phyloP scores from a whole-genome alignment of 2,113 vertebrate species.

The Amphiprion percula region DNA sequence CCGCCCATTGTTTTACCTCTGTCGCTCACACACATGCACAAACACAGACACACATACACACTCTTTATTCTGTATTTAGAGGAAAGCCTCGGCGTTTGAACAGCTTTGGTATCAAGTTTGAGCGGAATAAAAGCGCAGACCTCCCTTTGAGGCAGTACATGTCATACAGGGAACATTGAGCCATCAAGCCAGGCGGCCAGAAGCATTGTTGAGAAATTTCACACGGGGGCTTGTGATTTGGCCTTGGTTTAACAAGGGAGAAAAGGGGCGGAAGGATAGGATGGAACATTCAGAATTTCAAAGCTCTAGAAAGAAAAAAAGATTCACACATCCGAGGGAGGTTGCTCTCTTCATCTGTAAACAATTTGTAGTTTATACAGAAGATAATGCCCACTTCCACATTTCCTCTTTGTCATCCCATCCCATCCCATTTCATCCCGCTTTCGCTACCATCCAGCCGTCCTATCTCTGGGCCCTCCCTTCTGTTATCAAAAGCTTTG shows the following conservation, averaged over 20 bases:
- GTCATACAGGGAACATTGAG: constrained; percentile 81
- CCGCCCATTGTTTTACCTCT: constrained; percentile 8
- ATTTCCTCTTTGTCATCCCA: constrained; percentile 56
- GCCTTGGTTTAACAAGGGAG: constrained; percentile 78
- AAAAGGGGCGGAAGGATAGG: constrained; percentile 44
- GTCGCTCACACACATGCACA: background rate
- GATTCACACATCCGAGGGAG: constrained; percentile 51
- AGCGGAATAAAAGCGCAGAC: constrained; percentile 75
- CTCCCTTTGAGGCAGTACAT: constrained; percentile 76
- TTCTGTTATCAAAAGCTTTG: constrained; percentile 70
- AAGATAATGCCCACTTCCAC: constrained; percentile 74
- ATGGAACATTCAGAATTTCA: constrained; percentile 75
- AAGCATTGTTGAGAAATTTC: constrained; percentile 79
- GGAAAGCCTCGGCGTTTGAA: constrained; percentile 67
- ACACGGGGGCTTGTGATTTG: constrained; percentile 76
- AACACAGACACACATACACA: background rate
- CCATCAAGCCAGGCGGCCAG: constrained; percentile 79
- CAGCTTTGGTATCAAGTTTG: constrained; percentile 79
- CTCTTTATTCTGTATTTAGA: constrained; percentile 64
- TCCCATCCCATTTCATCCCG: constrained; percentile 49
- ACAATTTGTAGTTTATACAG: constrained; percentile 75
- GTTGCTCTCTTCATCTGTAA: constrained; percentile 59
- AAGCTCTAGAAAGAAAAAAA: constrained; percentile 54
- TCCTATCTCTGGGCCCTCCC: constrained; percentile 55
- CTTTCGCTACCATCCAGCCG: constrained; percentile 34